Evolutionary conservation across 2,888 invertebrate genomes (phyloP).

Genomic region (Linnaemya vulpina): DNA sequence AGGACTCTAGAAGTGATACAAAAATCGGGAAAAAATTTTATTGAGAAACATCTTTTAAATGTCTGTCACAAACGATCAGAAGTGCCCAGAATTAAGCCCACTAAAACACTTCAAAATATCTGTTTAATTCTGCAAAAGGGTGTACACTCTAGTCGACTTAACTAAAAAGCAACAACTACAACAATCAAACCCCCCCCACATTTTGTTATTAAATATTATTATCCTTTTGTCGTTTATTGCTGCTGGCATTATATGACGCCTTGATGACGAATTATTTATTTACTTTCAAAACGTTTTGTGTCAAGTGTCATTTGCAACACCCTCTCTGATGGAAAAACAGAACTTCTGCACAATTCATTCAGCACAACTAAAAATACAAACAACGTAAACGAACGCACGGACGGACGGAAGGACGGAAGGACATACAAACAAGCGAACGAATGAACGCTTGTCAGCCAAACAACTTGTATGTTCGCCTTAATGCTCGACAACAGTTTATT

Average conservation of each 20-base stretch:
- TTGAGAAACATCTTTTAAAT: no score
- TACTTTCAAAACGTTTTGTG: constrained; percentile 71
- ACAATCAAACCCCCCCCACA: no score
- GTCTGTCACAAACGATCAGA: no score
- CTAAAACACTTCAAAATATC: background rate
- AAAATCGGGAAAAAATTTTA: no score
- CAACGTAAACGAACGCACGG: no score
- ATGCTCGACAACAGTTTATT: background rate
- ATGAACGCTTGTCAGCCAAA: background rate
- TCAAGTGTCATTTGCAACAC: constrained; percentile 72
- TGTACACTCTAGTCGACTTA: constrained; percentile 3
- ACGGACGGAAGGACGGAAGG: no score
- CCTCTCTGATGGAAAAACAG: constrained; percentile 60
- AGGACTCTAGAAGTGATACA: no score
- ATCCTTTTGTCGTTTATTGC: constrained; percentile 68
- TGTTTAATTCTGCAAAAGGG: background rate
- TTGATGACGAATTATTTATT: constrained; percentile 72
- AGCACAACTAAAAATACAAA: constrained; percentile 44
- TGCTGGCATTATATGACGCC: constrained; percentile 68
- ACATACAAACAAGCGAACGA: no score
- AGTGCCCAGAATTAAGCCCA: no score
- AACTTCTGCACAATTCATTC: constrained; percentile 50
- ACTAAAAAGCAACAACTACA: constrained; percentile 35
- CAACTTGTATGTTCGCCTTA: constrained; percentile 10
- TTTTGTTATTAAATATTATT: constrained; percentile 58